These are phyloP conservation scores for Nannobrachium achirus DNA, from an alignment of 2,113 vertebrate genomes.

Conservation along the genomic window DNA sequence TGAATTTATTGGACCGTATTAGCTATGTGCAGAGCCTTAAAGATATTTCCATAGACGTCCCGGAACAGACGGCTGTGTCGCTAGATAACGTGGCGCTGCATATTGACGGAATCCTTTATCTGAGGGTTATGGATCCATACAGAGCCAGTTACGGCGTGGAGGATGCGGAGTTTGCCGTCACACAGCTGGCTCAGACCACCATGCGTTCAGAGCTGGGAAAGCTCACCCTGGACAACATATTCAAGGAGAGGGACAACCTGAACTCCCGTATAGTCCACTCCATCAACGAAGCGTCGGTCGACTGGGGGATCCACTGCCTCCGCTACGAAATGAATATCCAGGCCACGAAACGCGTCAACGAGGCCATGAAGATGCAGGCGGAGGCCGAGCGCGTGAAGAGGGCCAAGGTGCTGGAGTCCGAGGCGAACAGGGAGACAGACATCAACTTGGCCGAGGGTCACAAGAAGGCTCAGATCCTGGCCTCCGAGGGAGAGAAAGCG, in stretches of 20 bases:
- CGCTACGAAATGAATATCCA: slow-evolving; percentile 98
- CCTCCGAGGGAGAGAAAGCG: slow-evolving; percentile 89
- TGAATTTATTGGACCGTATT: too few species aligned
- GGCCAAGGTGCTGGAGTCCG: slow-evolving; percentile 93
- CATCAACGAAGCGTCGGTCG: slow-evolving; percentile 95
- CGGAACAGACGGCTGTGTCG: too few species aligned
- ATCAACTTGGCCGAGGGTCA: slow-evolving; percentile 94
- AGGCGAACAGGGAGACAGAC: slow-evolving; percentile 88
- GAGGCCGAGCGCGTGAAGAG: slow-evolving; percentile 93
- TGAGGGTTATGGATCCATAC: slow-evolving; percentile 94
- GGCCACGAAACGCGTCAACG: slow-evolving; percentile 91
- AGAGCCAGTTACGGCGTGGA: slow-evolving; percentile 98
- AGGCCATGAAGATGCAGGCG: slow-evolving; percentile 99
- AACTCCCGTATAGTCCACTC: slow-evolving; percentile 93
- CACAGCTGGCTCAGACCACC: slow-evolving; percentile 96
- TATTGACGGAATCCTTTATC: slow-evolving; percentile 95
- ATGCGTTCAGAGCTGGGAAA: slow-evolving; percentile 98
- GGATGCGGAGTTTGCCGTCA: slow-evolving; percentile 96
- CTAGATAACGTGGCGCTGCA: slow-evolving; percentile 98
- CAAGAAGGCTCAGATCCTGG: slow-evolving; percentile 95
- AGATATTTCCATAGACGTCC: too few species aligned
- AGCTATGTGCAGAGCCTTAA: too few species aligned
- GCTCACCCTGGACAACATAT: slow-evolving; percentile 94
- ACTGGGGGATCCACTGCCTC: slow-evolving; percentile 95
- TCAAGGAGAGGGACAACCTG: slow-evolving; percentile 94